These are phyloP conservation scores for Eulemur rubriventer DNA, from an alignment of 2,797 vertebrate genomes.

Conservation along the genomic window DNA sequence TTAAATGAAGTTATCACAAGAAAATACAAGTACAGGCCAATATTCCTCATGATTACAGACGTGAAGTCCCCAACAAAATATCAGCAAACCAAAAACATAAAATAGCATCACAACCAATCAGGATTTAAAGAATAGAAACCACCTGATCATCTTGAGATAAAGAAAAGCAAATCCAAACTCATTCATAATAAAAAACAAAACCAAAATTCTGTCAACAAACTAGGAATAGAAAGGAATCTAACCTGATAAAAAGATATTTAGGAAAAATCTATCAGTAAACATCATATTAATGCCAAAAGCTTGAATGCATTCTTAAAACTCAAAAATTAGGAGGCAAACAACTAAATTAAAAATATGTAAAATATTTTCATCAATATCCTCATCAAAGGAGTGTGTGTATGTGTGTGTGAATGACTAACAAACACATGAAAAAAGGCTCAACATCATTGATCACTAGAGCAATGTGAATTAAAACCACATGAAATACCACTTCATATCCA, in stretches of 20 bases:
- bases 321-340: background rate
- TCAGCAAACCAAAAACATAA: background rate
- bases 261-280: background rate
- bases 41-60: background rate
- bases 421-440: background rate
- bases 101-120: background rate
- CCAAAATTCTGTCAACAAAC: background rate
- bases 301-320: background rate
- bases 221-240: background rate
- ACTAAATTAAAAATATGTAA: background rate
- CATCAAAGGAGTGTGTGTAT: background rate
- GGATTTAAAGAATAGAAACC: background rate
- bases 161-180: background rate
- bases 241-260: background rate
- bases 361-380: background rate
- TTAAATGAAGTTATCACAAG: background rate
- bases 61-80: background rate
- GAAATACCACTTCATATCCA: background rate
- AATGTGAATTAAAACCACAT: background rate
- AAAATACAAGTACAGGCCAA: background rate
- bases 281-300: background rate
- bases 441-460: background rate
- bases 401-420: background rate
- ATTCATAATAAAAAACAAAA: background rate
- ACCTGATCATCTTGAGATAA: background rate